Evolutionary conservation across 92 coral and sea anemone species (phyloP), one percentile per base, ranked within the genome.

Genomic region (Epizoanthus scotinus): DNA sequence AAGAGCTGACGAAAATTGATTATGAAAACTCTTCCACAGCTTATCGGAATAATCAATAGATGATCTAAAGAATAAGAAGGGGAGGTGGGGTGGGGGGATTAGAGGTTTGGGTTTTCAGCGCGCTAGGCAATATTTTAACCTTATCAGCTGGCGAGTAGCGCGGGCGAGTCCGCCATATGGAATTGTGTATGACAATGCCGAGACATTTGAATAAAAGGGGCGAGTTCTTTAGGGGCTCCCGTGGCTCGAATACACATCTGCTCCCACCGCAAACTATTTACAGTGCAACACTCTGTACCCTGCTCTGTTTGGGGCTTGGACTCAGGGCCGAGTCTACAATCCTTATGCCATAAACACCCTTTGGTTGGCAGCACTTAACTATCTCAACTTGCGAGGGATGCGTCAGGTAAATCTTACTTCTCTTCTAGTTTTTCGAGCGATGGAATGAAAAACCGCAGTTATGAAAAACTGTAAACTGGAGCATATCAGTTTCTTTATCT

Each of bases 221-320:
- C 68, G 61, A 75, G 68, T 31, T 57, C 59, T 72, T 74, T 59
- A 75, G 81, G 81, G 67, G 81, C 81, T 75, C 68, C 81, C 81
- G 81, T 75, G 67, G 81, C 25, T 75, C 81, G 22, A 73, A 38
- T 57, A 75, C 67, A 59, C 81, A 75, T 75, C 81, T 75, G 81
- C 81, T 75, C 68, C 63, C 15, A 75, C 81, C 81, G 81, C 81
- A 75, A 75, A 59, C 36, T 75, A 73, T 73, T 73, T 73, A 40
- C 81, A 21, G 26, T 58, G 67, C 24, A 36, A 55, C 50, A 44
- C 50, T 44, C 50, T 44, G 2, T n/a, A 13, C 21, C 56, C 61
- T 57, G 68, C 24, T 19, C 34, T 53, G 24, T 58, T 64, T 20
- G 75, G 24, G 56, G 26, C 5, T 15, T 3, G 80, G 80, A 29